Conservation (phyloP, 1,140 invertebrate species). For the Diabrotica undecimpunctata region DNA sequence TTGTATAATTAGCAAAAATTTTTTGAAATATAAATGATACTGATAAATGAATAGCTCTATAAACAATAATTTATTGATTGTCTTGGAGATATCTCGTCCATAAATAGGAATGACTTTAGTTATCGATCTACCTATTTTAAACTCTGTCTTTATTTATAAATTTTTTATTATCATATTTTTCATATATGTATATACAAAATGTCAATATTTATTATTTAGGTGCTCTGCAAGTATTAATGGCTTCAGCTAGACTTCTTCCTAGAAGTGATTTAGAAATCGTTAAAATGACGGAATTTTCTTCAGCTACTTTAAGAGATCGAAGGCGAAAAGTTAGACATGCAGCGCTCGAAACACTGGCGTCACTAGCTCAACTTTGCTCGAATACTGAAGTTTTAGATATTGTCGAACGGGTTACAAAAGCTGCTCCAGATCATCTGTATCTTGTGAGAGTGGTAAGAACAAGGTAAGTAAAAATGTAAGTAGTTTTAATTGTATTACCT, state of each 20-base stretch:
- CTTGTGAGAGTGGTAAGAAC: slow-evolving; percentile 53
- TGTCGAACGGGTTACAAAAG: slow-evolving; percentile 48
- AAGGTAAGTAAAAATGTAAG: slow-evolving; percentile 35
- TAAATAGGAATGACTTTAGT: too few relatives aligned
- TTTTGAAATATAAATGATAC: too few relatives aligned
- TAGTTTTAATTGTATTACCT: too few relatives aligned
- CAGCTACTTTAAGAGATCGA: slow-evolving; percentile 61
- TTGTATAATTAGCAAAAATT: too few relatives aligned
- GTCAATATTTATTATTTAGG: too few relatives aligned
- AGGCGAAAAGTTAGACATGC: slow-evolving; percentile 74
- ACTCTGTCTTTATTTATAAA: too few relatives aligned
- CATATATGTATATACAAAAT: too few relatives aligned
- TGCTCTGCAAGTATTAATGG: slow-evolving; percentile 72
- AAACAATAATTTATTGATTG: too few relatives aligned
- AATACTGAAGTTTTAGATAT: slow-evolving; percentile 50
- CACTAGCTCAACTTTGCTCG: slow-evolving; percentile 70
- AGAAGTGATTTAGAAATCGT: slow-evolving; percentile 74
- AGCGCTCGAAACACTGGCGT: slow-evolving; percentile 74
- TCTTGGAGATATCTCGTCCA: too few relatives aligned
- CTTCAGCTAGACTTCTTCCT: slow-evolving; percentile 72
- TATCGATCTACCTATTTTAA: too few relatives aligned
- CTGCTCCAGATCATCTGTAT: slow-evolving; percentile 46
- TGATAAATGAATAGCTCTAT: too few relatives aligned
- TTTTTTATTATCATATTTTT: too few relatives aligned
- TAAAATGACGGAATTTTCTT: slow-evolving; percentile 55